phyloP scores from a whole-genome alignment of 1,140 invertebrate species.

The Trichonephila inaurata region DNA sequence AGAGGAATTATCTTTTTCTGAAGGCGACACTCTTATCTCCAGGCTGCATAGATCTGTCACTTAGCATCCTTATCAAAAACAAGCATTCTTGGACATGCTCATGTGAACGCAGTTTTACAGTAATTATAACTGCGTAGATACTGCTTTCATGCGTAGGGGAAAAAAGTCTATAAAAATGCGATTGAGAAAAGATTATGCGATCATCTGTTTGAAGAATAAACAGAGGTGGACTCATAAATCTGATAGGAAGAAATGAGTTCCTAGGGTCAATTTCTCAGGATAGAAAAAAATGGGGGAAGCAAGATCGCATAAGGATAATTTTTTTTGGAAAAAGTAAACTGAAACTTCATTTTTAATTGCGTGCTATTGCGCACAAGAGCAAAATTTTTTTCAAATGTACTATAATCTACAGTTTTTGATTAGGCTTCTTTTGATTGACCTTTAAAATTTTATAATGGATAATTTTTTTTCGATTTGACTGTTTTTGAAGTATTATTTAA shows the following conservation, averaged over 20 bases:
- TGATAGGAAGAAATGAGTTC: background rate
- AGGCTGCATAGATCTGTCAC: background rate
- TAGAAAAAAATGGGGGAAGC: too few relatives aligned
- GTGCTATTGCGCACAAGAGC: too few relatives aligned
- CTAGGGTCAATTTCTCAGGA: too few relatives aligned
- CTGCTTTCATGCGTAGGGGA: background rate
- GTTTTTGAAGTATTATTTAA: too few relatives aligned
- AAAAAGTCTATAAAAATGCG: background rate
- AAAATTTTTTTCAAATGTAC: too few relatives aligned
- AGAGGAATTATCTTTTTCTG: background rate
- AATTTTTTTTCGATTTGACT: too few relatives aligned
- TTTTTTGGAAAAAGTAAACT: too few relatives aligned
- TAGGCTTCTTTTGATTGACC: too few relatives aligned
- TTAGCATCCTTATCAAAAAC: conserved; percentile 4
- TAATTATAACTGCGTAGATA: conserved; percentile 11
- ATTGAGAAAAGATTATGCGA: background rate
- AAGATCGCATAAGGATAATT: too few relatives aligned
- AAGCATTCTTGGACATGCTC: background rate
- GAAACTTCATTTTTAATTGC: too few relatives aligned
- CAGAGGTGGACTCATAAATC: background rate
- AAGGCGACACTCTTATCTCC: background rate
- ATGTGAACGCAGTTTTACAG: background rate
- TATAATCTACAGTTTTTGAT: too few relatives aligned
- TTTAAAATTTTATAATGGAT: too few relatives aligned
- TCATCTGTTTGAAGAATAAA: background rate